These are phyloP conservation scores for Corythaixoides concolor DNA, from an alignment of 2,113 vertebrate genomes.

Conservation along the genomic window DNA sequence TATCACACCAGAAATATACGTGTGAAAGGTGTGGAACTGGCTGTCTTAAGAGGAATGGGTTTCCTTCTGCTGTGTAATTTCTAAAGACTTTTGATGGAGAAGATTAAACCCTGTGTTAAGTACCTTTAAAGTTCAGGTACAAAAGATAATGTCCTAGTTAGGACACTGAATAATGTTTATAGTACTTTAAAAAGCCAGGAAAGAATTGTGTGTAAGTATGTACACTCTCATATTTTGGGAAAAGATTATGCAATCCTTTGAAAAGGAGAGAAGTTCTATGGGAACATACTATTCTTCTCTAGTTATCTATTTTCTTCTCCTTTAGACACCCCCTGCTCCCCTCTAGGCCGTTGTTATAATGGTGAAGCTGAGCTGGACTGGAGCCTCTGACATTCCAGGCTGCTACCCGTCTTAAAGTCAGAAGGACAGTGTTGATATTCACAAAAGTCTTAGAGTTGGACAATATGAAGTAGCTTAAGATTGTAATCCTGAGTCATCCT, in stretches of 20 bases:
- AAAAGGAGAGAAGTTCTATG: background rate
- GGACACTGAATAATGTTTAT: background rate
- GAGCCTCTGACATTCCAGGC: background rate
- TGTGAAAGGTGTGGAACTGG: background rate
- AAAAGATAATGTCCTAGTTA: background rate
- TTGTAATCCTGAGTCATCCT: conserved; percentile 4
- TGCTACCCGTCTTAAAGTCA: background rate
- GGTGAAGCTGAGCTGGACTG: background rate
- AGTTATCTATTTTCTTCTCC: background rate
- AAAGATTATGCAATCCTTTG: background rate
- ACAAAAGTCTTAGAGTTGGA: background rate
- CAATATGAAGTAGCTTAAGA: background rate
- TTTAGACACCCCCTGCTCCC: background rate
- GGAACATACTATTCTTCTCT: background rate
- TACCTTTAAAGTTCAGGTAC: background rate
- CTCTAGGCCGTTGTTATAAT: background rate
- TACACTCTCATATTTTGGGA: background rate
- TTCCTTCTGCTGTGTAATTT: background rate
- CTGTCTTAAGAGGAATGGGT: background rate
- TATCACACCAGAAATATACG: background rate
- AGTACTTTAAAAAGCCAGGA: background rate
- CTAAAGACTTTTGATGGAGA: background rate
- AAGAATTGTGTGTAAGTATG: background rate
- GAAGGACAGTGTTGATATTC: background rate
- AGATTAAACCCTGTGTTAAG: background rate